Conservation (phyloP, 2,113 vertebrate genomes). For the Promerops cafer region DNA sequence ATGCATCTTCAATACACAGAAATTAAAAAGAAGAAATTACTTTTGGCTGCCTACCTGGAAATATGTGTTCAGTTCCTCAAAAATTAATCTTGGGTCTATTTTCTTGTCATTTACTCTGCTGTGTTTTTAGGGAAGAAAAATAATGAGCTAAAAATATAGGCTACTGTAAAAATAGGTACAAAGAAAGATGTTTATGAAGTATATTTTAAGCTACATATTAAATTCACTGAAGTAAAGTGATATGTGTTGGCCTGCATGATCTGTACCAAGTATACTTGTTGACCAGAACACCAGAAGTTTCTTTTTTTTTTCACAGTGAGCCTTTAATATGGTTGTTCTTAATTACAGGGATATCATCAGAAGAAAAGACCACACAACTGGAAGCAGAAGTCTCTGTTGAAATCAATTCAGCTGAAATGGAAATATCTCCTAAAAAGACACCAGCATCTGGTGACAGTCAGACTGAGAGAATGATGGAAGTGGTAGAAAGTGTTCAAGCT, state of each 20-base stretch:
- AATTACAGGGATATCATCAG: conserved; percentile 62
- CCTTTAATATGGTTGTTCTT: neutral
- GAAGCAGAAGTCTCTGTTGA: conserved; percentile 51
- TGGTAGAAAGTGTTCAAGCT: conserved; percentile 52
- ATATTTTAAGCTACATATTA: neutral
- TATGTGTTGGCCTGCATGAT: neutral
- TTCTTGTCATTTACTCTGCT: neutral
- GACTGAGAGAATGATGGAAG: conserved; percentile 50
- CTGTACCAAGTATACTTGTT: neutral
- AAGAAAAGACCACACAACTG: conserved; percentile 53
- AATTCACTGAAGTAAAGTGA: neutral
- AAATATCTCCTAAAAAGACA: conserved; percentile 58
- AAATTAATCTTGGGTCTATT: neutral
- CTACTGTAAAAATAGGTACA: neutral
- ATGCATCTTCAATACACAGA: neutral
- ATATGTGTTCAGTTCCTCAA: neutral
- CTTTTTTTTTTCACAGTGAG: neutral
- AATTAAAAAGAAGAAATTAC: neutral
- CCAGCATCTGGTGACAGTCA: conserved; percentile 29
- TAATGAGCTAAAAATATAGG: neutral
- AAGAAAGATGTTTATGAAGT: neutral
- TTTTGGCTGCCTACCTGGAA: neutral
- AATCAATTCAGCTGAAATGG: conserved; percentile 43
- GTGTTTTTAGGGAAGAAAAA: neutral
- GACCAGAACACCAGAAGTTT: neutral